Conservation (phyloP, 2,888 invertebrate species). For the Acronicta leporina region DNA sequence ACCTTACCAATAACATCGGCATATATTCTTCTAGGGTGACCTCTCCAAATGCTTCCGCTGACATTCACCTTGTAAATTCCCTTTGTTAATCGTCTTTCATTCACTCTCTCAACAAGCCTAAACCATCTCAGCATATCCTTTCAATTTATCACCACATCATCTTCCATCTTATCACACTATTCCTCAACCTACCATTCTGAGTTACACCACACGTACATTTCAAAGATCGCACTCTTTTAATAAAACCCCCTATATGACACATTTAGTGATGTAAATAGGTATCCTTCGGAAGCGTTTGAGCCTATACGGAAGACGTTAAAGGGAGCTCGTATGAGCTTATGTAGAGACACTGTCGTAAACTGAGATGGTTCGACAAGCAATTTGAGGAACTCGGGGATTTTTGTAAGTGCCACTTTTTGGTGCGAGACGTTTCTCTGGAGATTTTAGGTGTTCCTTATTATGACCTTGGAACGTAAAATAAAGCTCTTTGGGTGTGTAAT, state of each 20-base stretch:
- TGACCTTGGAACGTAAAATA: background rate
- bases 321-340: slow-evolving; percentile 38
- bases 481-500: background rate
- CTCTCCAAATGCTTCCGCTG: no score
- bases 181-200: no score
- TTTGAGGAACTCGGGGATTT: slow-evolving; percentile 46
- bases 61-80: no score
- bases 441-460: slow-evolving; percentile 14
- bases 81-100: no score
- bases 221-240: background rate
- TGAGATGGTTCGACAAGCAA: slow-evolving; percentile 58
- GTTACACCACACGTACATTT: no score
- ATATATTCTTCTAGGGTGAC: no score
- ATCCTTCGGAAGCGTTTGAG: slow-evolving; percentile 30
- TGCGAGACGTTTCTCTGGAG: slow-evolving; percentile 7
- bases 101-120: no score
- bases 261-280: slow-evolving; percentile 43
- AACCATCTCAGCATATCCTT: no score
- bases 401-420: slow-evolving; percentile 28
- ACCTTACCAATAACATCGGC: no score
- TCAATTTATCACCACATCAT: no score
- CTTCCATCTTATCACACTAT: no score
- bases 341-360: slow-evolving; percentile 52
- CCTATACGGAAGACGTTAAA: slow-evolving; percentile 28
- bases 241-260: slow-evolving; percentile 18